Percentiles rank a stretch among this genome's conserved stretches.
Conservation (phyloP, 1,140 invertebrate species). For the Trichonephila clavata region DNA sequence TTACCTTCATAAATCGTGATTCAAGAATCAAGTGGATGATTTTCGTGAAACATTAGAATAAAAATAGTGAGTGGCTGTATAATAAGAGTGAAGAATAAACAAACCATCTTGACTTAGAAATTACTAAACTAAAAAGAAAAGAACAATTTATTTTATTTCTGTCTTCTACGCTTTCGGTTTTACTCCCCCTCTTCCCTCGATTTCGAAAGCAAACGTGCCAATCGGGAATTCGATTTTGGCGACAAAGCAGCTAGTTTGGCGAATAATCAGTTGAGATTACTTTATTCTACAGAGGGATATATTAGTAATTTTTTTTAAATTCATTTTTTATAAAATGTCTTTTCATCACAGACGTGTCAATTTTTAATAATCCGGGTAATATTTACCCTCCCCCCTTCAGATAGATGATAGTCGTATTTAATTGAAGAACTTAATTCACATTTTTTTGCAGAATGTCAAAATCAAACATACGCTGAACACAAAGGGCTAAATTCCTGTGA, state of each 20-base stretch:
- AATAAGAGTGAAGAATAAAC: conserved; percentile 58
- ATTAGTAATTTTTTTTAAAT: too few species aligned
- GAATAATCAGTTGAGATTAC: neutral
- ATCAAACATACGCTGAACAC: too few species aligned
- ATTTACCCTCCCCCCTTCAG: too few species aligned
- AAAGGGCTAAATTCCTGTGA: too few species aligned
- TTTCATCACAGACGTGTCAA: too few species aligned
- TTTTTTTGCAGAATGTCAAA: too few species aligned
- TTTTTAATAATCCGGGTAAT: too few species aligned
- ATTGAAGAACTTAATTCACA: too few species aligned
- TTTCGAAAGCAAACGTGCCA: conserved; percentile 34
- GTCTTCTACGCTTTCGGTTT: conserved; percentile 40
- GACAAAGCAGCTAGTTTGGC: neutral
- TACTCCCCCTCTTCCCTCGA: conserved; percentile 17
- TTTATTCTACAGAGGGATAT: too few species aligned
- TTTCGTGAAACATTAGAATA: too few species aligned
- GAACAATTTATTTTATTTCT: conserved; percentile 60
- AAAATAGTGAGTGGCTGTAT: conserved; percentile 32
- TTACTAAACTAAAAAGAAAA: conserved; percentile 36
- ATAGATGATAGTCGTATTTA: too few species aligned
- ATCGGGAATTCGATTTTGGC: neutral
- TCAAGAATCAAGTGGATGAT: conserved; percentile 42
- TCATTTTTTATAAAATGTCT: too few species aligned
- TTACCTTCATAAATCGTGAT: conserved; percentile 70
- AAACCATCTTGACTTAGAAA: conserved; percentile 53